Percentiles rank a stretch among this genome's conserved stretches.
Conservation (phyloP, 1,140 invertebrate genomes). For the Gryon sp. region DNA sequence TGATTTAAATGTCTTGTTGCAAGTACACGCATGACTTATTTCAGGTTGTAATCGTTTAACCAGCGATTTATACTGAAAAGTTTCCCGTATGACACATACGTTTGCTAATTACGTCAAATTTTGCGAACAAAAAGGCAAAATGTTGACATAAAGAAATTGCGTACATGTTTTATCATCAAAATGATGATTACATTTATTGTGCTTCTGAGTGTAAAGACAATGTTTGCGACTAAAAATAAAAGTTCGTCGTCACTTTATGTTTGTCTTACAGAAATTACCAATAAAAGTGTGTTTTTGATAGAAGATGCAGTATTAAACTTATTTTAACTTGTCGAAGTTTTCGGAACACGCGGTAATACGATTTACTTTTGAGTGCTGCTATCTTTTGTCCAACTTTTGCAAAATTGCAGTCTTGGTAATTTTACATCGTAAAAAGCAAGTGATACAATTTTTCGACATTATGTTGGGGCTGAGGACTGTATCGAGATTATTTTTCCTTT, state of each 20-base stretch:
- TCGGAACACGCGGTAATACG: constrained; percentile 13
- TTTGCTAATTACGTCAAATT: too few species aligned
- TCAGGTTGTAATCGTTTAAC: constrained; percentile 47
- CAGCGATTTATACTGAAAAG: constrained; percentile 28
- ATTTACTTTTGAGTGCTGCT: constrained; percentile 5
- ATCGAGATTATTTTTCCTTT: too few species aligned
- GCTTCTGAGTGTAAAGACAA: too few species aligned
- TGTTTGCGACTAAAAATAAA: too few species aligned
- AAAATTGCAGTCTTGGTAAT: constrained; percentile 6
- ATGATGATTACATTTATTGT: too few species aligned
- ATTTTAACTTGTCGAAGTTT: constrained; percentile 7
- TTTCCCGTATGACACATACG: too few species aligned
- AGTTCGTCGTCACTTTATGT: too few species aligned
- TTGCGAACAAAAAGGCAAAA: too few species aligned
- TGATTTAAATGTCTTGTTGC: constrained; percentile 46
- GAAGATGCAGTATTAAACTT: constrained; percentile 19
- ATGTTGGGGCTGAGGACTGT: too few species aligned
- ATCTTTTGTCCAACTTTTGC: constrained; percentile 4
- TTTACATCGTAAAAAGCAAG: constrained; percentile 17
- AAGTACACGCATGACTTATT: constrained; percentile 44
- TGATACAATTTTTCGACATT: neutral
- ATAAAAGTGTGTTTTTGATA: constrained; percentile 20
- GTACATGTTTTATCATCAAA: too few species aligned
- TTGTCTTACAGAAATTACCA: too few species aligned
- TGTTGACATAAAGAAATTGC: too few species aligned